Evolutionary conservation across 2,888 invertebrate species (phyloP).

Genomic region (Machimus atricapillus): DNA sequence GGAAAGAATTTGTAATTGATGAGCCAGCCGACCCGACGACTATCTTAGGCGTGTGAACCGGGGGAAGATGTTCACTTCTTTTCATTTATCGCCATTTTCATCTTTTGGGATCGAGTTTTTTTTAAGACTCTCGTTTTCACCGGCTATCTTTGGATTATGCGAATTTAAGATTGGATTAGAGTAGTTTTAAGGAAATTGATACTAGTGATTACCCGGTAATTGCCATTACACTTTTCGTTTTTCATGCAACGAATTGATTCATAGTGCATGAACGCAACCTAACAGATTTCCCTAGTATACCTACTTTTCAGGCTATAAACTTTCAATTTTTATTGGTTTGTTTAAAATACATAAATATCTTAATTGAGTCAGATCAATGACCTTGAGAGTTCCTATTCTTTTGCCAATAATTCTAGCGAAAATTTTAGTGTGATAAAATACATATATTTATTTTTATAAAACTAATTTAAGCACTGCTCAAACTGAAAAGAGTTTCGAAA

Average conservation of each 20-base stretch:
- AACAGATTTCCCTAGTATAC: no score
- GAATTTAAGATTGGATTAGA: background rate
- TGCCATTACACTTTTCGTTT: background rate
- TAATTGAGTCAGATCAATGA: no score
- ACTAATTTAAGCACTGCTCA: no score
- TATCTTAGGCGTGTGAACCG: background rate
- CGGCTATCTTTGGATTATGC: background rate
- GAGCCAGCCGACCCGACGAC: background rate
- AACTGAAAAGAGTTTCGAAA: no score
- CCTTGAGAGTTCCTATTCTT: no score
- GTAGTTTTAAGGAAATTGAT: background rate
- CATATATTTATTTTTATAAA: no score
- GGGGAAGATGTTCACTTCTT: background rate
- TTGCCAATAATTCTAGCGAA: no score
- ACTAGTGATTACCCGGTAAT: background rate
- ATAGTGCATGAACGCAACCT: background rate
- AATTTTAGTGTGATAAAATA: no score
- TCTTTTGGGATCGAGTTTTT: background rate
- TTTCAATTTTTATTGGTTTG: no score
- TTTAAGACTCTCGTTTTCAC: background rate
- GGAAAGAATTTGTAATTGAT: background rate
- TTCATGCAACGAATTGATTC: background rate
- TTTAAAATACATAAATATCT: no score
- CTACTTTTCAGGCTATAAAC: no score
- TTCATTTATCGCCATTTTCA: background rate